A percentile compares a stretch with the other conserved stretches of the same genome.
phyloP scores from a whole-genome alignment of 2,797 vertebrate species.

The Bradypodion ventrale region DNA sequence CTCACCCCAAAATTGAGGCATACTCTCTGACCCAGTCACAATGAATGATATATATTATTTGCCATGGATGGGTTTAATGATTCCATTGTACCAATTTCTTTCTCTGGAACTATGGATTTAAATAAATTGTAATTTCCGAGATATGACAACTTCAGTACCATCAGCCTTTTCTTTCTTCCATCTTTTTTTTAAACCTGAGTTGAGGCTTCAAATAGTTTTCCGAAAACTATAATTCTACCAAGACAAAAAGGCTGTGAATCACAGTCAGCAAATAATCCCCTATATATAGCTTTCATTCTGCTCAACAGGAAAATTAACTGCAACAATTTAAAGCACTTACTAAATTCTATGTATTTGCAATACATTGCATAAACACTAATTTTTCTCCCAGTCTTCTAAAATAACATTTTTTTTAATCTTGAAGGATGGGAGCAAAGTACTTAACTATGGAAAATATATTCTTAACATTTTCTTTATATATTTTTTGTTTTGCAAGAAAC shows the following conservation, averaged over 20 bases:
- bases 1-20: too few relatives aligned
- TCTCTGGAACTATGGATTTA: background rate
- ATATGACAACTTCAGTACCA: background rate
- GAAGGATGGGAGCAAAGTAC: background rate
- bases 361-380: slow-evolving; percentile 25
- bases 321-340: background rate
- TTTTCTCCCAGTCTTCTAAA: background rate
- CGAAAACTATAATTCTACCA: background rate
- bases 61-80: background rate
- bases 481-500: background rate
- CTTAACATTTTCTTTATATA: slow-evolving; percentile 12
- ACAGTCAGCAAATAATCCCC: slow-evolving; percentile 16
- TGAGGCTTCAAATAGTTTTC: slow-evolving; percentile 1
- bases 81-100: background rate
- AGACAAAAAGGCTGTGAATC: slow-evolving; percentile 6
- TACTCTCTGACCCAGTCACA: too few relatives aligned
- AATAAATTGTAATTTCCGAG: background rate
- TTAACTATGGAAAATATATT: slow-evolving; percentile 14
- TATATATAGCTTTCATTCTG: slow-evolving; percentile 6
- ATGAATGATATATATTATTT: background rate
- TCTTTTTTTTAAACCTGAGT: too few relatives aligned
- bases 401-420: slow-evolving; percentile 6
- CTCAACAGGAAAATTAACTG: background rate
- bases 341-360: background rate
- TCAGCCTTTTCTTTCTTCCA: too few relatives aligned